These are phyloP conservation scores for Protodeltote pygarga DNA, from an alignment of 2,888 invertebrate genomes.

Conservation along the genomic window DNA sequence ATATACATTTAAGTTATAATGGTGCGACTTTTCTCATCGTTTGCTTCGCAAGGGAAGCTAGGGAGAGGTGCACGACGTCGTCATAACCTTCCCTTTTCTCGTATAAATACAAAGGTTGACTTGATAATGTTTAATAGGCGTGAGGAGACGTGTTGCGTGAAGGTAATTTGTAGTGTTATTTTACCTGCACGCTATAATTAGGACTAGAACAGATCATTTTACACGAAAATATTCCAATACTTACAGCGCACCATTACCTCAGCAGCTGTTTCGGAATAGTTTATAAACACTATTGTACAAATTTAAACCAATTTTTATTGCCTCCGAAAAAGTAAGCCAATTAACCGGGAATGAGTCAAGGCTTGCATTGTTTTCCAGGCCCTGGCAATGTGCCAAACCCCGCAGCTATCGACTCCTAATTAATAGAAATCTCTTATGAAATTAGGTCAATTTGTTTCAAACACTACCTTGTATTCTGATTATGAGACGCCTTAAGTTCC, in stretches of 20 bases:
- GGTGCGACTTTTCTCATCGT: slow-evolving; percentile 4
- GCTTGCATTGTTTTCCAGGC: slow-evolving; percentile 64
- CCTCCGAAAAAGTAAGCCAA: slow-evolving; percentile 71
- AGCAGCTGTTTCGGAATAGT: slow-evolving; percentile 50
- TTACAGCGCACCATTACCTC: slow-evolving; percentile 43
- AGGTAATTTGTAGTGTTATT: slow-evolving; percentile 30
- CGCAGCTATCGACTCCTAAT: slow-evolving; percentile 53
- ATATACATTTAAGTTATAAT: slow-evolving; percentile 8
- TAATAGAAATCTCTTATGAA: slow-evolving; percentile 51
- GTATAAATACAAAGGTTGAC: slow-evolving; percentile 14
- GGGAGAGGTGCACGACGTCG: slow-evolving; percentile 9
- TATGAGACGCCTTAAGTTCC: background rate
- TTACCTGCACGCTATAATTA: slow-evolving; percentile 15
- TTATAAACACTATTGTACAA: slow-evolving; percentile 61
- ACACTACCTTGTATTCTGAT: slow-evolving; percentile 1
- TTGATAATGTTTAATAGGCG: slow-evolving; percentile 28
- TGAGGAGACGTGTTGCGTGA: slow-evolving; percentile 14
- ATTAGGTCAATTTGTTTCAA: slow-evolving; percentile 29
- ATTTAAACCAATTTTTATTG: slow-evolving; percentile 70
- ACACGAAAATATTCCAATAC: slow-evolving; percentile 30
- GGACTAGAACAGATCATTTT: slow-evolving; percentile 19
- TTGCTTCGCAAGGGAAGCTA: too few species aligned
- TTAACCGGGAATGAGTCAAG: slow-evolving; percentile 71
- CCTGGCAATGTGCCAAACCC: slow-evolving; percentile 66
- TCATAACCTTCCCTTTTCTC: slow-evolving; percentile 19